Percentiles rank a stretch among this genome's conserved stretches.
Evolutionary conservation across 35 echinoderm and acorn worm genomes (phyloP).

Genomic region (Diadema setosum): DNA sequence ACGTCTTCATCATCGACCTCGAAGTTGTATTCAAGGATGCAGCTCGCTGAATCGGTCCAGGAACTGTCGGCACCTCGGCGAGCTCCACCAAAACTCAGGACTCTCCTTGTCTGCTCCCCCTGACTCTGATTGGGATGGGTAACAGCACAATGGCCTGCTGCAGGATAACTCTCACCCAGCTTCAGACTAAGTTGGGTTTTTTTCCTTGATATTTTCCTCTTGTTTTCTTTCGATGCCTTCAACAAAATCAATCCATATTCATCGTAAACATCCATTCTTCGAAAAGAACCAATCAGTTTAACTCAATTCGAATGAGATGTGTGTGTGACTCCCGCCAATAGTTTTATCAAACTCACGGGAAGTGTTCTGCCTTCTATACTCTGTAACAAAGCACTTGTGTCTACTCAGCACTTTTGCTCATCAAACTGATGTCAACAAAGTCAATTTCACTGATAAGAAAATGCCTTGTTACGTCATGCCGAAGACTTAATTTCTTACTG

Average conservation of each 20-base stretch:
- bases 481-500: too few relatives aligned
- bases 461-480: too few relatives aligned
- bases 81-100: neutral
- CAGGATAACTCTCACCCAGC: neutral
- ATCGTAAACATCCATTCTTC: neutral
- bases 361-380: too few relatives aligned
- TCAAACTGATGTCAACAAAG: too few relatives aligned
- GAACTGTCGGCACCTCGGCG: neutral
- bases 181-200: neutral
- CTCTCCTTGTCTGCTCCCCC: neutral
- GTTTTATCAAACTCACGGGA: too few relatives aligned
- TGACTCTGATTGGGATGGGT: neutral
- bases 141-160: neutral
- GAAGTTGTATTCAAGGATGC: neutral
- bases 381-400: too few relatives aligned
- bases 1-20: neutral
- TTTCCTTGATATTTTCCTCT: constrained; percentile 10
- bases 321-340: too few relatives aligned
- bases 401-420: too few relatives aligned
- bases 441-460: too few relatives aligned
- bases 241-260: neutral
- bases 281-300: too few relatives aligned
- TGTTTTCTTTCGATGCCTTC: constrained; percentile 1
- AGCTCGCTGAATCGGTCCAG: neutral
- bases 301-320: too few relatives aligned